Evolutionary conservation across 1,140 invertebrate genomes (phyloP).

Genomic region (Anastrepha ludens): DNA sequence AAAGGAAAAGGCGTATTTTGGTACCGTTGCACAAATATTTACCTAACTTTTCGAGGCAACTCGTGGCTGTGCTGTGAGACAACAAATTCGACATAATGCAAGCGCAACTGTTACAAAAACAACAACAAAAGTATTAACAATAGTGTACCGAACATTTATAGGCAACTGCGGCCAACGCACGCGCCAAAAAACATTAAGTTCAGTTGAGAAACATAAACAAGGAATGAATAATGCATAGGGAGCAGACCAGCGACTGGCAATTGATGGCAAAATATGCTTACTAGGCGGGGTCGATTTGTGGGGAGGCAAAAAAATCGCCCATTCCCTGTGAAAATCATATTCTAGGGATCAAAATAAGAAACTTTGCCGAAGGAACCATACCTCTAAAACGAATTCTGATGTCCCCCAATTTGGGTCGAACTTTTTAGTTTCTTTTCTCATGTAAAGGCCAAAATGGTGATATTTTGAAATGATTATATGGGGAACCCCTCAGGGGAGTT

Average conservation of each 20-base stretch:
- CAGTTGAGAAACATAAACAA: background rate
- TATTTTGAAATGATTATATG: no score
- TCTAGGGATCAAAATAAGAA: no score
- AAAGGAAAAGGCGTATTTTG: background rate
- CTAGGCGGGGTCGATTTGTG: no score
- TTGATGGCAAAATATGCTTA: background rate
- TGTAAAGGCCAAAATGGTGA: no score
- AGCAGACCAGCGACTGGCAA: background rate
- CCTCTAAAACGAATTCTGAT: no score
- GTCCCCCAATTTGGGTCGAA: no score
- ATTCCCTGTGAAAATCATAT: no score
- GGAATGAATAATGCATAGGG: background rate
- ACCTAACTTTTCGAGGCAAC: background rate
- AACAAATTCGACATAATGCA: background rate
- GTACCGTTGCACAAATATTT: conserved; percentile 32
- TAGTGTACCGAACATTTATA: background rate
- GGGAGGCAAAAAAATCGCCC: no score
- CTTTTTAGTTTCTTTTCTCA: no score
- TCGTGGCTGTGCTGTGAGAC: no score
- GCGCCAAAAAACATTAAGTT: background rate
- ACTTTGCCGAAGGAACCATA: no score
- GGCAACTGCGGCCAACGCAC: background rate
- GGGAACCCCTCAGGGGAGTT: no score
- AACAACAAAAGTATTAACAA: background rate
- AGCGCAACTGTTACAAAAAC: background rate